A percentile compares a stretch with the other conserved stretches of the same genome.
phyloP scores from a whole-genome alignment of 2,113 vertebrate species.

The Malurus alboscapulatus region DNA sequence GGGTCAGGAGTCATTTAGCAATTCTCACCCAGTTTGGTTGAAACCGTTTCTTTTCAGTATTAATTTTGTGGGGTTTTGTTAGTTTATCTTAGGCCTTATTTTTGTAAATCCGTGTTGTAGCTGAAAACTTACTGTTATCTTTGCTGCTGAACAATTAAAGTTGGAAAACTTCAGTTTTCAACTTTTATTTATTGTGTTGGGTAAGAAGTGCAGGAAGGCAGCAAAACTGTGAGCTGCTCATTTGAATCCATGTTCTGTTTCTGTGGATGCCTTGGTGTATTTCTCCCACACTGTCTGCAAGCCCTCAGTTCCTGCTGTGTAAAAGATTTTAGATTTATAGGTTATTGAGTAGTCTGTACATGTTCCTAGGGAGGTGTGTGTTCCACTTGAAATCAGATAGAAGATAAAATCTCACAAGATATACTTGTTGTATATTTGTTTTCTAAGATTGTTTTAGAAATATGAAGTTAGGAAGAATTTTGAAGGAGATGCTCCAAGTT shows the following conservation, averaged over 20 bases:
- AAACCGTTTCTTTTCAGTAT: not conserved
- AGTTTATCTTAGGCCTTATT: not conserved
- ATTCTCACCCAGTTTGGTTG: not conserved
- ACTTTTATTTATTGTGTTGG: not conserved
- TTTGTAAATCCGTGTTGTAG: not conserved
- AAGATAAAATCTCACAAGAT: not conserved
- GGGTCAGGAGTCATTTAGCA: not conserved
- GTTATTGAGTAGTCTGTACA: too few relatives aligned
- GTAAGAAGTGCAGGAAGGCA: not conserved
- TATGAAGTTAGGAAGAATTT: not conserved
- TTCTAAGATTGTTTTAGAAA: not conserved
- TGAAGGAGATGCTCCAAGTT: not conserved
- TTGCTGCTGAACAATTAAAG: not conserved
- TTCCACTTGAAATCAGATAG: not conserved
- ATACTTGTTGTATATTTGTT: not conserved
- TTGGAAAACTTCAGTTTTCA: not conserved
- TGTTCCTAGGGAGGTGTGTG: not conserved
- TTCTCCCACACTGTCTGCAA: rapidly evolving
- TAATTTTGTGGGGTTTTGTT: not conserved
- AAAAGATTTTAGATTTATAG: not conserved
- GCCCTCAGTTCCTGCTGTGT: not conserved
- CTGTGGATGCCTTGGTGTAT: not conserved
- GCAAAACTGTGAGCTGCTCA: not conserved
- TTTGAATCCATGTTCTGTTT: not conserved
- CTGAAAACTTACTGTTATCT: not conserved